These are phyloP conservation scores for Mola mola DNA, from an alignment of 2,113 vertebrate genomes.

Conservation along the genomic window DNA sequence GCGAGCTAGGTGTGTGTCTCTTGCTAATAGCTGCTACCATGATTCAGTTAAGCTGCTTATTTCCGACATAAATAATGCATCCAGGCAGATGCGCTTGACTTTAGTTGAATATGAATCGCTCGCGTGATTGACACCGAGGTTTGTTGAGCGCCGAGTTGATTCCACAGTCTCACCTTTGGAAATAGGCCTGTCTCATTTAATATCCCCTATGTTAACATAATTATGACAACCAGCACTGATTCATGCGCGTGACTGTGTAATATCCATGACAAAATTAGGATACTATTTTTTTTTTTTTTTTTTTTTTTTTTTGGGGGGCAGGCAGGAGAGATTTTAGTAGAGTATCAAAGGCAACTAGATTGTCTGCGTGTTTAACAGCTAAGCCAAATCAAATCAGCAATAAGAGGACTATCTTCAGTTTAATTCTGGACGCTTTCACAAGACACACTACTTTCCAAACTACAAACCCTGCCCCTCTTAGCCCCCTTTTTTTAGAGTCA, in stretches of 20 bases:
- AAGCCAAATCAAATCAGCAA: slow-evolving; percentile 73
- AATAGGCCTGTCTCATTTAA: slow-evolving; percentile 79
- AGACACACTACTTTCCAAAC: slow-evolving; percentile 58
- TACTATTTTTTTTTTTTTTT: slow-evolving; percentile 62
- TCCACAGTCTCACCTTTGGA: slow-evolving; percentile 78
- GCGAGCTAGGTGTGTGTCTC: slow-evolving; percentile 77
- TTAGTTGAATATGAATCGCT: slow-evolving; percentile 76
- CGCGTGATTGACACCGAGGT: slow-evolving; percentile 77
- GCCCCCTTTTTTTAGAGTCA: slow-evolving; percentile 58
- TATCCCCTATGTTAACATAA: slow-evolving; percentile 74
- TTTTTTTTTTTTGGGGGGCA: slow-evolving; percentile 25
- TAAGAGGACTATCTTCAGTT: slow-evolving; percentile 69
- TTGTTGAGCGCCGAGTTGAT: slow-evolving; percentile 75
- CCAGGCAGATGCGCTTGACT: slow-evolving; percentile 81
- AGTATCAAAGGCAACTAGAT: slow-evolving; percentile 74
- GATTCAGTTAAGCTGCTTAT: slow-evolving; percentile 82
- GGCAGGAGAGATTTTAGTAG: slow-evolving; percentile 54
- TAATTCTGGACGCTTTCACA: slow-evolving; percentile 67
- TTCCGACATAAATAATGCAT: slow-evolving; percentile 84
- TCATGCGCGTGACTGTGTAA: slow-evolving; percentile 70
- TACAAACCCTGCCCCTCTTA: slow-evolving; percentile 65
- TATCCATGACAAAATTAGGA: slow-evolving; percentile 79
- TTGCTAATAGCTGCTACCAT: slow-evolving; percentile 81
- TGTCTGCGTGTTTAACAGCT: slow-evolving; percentile 67
- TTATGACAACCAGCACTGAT: slow-evolving; percentile 78